A percentile compares a stretch with the other conserved stretches of the same genome.
phyloP scores from a whole-genome alignment of 2,797 vertebrate species.

The Rhinella marina region DNA sequence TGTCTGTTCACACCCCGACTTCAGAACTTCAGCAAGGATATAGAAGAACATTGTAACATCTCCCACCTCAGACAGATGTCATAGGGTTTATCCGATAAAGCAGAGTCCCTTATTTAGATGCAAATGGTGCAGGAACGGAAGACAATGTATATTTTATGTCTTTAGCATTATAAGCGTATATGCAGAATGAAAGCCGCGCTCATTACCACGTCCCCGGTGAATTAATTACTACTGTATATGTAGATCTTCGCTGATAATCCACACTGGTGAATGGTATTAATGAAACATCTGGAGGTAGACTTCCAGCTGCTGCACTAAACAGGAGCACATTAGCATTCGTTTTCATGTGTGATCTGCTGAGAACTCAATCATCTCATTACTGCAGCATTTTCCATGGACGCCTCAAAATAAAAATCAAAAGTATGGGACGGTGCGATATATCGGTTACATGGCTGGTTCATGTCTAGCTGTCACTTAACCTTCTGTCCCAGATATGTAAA shows the following conservation, averaged over 20 bases:
- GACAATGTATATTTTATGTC: slow-evolving; percentile 30
- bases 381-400: slow-evolving; percentile 15
- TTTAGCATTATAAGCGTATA: background rate
- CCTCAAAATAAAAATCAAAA: background rate
- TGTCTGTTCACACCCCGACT: background rate
- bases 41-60: background rate
- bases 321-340: slow-evolving; percentile 50
- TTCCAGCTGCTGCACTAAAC: slow-evolving; percentile 12
- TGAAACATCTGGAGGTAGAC: slow-evolving; percentile 45
- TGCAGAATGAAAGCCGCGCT: background rate
- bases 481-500: background rate
- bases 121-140: background rate
- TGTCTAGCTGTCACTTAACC: background rate
- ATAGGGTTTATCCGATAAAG: background rate
- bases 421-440: background rate
- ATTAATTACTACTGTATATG: slow-evolving; percentile 31
- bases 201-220: slow-evolving; percentile 30
- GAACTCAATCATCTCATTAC: slow-evolving; percentile 14
- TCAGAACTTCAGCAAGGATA: too few relatives aligned
- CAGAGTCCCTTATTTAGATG: background rate
- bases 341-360: slow-evolving; percentile 31
- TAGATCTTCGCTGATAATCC: background rate
- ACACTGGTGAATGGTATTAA: slow-evolving; percentile 39
- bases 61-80: background rate
- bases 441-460: background rate